Evolutionary conservation across 2,888 invertebrate species (phyloP).

Genomic region (Pristionchus exspectatus): DNA sequence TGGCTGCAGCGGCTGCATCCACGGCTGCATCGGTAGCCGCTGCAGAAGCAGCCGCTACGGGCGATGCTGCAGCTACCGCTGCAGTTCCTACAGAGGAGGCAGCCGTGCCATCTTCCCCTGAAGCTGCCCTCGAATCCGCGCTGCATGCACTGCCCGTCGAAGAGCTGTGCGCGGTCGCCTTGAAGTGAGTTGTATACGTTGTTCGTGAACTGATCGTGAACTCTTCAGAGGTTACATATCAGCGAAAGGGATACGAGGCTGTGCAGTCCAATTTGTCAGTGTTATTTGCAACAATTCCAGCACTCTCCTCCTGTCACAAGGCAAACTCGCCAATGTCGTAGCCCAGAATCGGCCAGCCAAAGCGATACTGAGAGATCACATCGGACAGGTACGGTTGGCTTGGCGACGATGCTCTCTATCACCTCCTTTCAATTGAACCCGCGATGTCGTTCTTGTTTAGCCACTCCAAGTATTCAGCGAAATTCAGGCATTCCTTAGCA

Average conservation of each 20-base stretch:
- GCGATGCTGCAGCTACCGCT: not conserved
- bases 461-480: too few species aligned
- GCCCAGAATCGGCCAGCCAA: not conserved
- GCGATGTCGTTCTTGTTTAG: too few species aligned
- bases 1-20: not conserved
- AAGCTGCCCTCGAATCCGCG: not conserved
- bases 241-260: too few species aligned
- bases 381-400: not conserved
- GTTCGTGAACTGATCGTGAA: not conserved
- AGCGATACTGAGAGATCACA: too few species aligned
- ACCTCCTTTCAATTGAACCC: too few species aligned
- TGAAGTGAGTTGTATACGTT: not conserved
- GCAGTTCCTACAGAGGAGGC: not conserved
- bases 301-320: not conserved
- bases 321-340: not conserved
- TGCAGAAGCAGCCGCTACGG: not conserved
- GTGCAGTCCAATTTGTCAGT: not conserved
- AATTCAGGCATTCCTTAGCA: too few species aligned
- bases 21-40: not conserved
- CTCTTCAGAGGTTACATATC: too few species aligned
- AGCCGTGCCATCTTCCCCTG: not conserved
- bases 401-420: too few species aligned
- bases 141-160: not conserved
- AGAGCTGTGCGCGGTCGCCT: not conserved
- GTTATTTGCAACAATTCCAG: not conserved